phyloP scores from a whole-genome alignment of 2,797 vertebrate genomes.

The Poecile montanus region DNA sequence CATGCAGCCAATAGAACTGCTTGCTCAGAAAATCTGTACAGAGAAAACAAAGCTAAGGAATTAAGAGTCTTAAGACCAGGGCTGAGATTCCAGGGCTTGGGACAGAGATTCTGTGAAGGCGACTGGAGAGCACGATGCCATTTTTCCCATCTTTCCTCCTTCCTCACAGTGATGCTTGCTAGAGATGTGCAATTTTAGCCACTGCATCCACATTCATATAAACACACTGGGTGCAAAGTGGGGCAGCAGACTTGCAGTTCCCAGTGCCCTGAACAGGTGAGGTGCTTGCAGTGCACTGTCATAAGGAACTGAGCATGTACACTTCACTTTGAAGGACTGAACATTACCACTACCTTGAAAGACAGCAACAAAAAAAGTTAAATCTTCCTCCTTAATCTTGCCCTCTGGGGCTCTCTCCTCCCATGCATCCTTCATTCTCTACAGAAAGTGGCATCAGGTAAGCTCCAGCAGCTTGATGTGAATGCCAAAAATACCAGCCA shows the following conservation, averaged over 20 bases:
- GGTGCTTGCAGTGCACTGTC: not conserved
- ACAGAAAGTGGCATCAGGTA: not conserved
- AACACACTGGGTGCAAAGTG: not conserved
- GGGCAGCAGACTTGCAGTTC: not conserved
- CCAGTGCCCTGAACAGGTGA: not conserved
- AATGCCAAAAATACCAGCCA: not conserved
- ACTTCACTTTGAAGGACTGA: not conserved
- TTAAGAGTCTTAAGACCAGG: not conserved
- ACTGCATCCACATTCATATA: not conserved
- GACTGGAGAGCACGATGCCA: not conserved
- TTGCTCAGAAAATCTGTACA: not conserved
- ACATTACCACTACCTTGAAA: not conserved
- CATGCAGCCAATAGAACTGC: not conserved
- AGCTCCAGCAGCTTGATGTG: not conserved
- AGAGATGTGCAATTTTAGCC: not conserved
- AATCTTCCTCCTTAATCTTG: not conserved
- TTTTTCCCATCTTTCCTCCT: not conserved
- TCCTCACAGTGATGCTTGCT: accelerated
- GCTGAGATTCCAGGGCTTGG: not conserved
- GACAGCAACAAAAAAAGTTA: not conserved
- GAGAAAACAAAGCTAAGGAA: not conserved
- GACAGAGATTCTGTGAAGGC: not conserved
- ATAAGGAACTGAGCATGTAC: not conserved
- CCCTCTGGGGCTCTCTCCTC: not conserved
- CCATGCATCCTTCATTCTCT: not conserved